Evolutionary conservation across 1,140 invertebrate species (phyloP), one percentile per base, ranked within the genome.

Genomic region (Uloborus diversus): DNA sequence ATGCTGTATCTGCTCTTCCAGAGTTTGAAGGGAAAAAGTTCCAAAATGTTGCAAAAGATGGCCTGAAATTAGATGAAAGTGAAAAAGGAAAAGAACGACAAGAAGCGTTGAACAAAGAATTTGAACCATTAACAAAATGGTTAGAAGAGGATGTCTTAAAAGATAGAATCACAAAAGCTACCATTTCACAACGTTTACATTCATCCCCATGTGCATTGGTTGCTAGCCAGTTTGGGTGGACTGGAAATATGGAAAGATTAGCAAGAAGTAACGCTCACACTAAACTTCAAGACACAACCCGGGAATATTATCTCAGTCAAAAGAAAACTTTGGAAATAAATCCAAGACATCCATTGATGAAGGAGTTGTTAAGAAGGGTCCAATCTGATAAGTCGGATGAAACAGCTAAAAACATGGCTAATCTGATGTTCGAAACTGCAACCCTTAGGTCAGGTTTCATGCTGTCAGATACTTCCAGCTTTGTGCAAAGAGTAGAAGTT

Each of bases 11-110:
- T 53, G 92, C 96, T 9, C 87, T 99, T 84, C 97, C 98, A n/a
- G 97, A 99, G 87, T 99, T 97, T 87, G 97, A 99, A 84, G 95
- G 96, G 32, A 98, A 99, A 88, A 99, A 99, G 87, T 98, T 99
- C 93, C 97, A 99, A 88, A 99, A 99, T 86, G 95, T 99, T 35
- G 98, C 98, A 79, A 99, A 99, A 87, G 98, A 99, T 89, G 97
- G 97, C 1, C 92, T 99, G 83, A 87, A 88, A 73, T 65, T 90
- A 1, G 92, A 96, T 78, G 95, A 91, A 85, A 92, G 91, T 23
- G 93, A 94, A 80, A 92, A 92, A 79, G 91, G 92, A 62, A 96
- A 97, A 85, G 92, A 95, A 85, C 91, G 91, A 82, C 89, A 93
- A 83, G 95, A 98, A 87, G 90, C 91, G 56, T 84, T 95, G 27